Percentiles rank a stretch among this genome's conserved stretches.
Evolutionary conservation across 1,140 invertebrate genomes (phyloP).

Genomic region (Leptopilina clavipes): DNA sequence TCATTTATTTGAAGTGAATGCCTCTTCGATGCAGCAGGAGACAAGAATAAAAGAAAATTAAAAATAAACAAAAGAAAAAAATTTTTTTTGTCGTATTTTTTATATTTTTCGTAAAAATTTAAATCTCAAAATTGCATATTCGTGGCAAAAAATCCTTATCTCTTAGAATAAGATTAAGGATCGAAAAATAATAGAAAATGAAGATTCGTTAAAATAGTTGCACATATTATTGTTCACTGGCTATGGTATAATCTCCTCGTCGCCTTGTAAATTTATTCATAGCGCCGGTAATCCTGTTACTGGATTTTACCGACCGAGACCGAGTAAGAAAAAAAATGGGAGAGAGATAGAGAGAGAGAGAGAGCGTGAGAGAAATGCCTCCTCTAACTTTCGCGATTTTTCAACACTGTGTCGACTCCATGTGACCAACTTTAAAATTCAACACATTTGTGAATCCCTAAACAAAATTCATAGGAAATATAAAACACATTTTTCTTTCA

Average conservation of each 20-base stretch:
- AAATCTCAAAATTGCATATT: too few relatives aligned
- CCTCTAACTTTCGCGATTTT: constrained; percentile 66
- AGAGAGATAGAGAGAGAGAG: too few relatives aligned
- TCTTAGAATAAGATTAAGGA: neutral
- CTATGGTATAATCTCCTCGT: constrained; percentile 61
- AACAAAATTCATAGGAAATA: neutral
- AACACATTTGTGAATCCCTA: constrained; percentile 48
- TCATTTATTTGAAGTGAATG: too few relatives aligned
- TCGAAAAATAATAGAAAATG: neutral
- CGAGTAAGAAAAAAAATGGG: constrained; percentile 49
- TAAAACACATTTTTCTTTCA: neutral
- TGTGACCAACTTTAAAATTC: constrained; percentile 47
- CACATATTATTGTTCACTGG: constrained; percentile 63
- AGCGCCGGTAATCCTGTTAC: constrained; percentile 70
- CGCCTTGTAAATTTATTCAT: constrained; percentile 72
- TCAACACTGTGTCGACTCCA: constrained; percentile 41
- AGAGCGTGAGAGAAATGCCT: constrained; percentile 53
- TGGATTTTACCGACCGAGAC: constrained; percentile 65
- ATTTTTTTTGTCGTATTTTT: too few relatives aligned
- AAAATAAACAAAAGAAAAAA: neutral
- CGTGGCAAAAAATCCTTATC: neutral
- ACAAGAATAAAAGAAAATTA: neutral
- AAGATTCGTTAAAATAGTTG: neutral
- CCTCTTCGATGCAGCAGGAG: neutral
- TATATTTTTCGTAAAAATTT: too few relatives aligned